Conservation (phyloP, 2,113 vertebrate genomes). For the Vidua macroura region DNA sequence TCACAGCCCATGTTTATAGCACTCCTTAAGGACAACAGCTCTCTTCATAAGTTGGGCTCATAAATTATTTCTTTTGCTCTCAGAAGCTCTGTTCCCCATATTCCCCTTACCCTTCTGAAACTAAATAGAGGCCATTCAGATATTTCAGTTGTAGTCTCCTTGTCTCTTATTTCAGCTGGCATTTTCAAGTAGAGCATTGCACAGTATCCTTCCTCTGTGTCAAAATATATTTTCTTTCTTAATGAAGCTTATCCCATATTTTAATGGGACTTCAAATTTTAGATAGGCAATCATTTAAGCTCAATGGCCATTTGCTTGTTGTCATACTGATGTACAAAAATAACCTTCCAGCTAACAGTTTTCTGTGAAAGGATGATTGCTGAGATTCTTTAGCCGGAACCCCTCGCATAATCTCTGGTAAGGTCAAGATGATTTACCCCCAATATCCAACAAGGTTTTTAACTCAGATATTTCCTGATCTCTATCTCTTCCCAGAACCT, state of each 20-base stretch:
- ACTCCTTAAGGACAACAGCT: neutral
- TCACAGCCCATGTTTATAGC: neutral
- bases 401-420: neutral
- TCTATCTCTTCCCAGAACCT: neutral
- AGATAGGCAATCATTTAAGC: neutral
- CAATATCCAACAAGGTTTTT: neutral
- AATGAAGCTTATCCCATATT: neutral
- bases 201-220: neutral
- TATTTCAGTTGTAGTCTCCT: neutral
- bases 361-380: neutral
- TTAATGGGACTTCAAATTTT: neutral
- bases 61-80: neutral
- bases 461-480: neutral
- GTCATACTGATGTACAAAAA: neutral
- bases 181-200: neutral
- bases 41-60: neutral
- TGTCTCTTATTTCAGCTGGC: neutral
- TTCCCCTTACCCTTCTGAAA: neutral
- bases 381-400: neutral
- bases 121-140: neutral
- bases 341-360: neutral
- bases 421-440: neutral
- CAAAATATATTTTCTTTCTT: neutral
- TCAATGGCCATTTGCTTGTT: neutral
- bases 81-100: neutral